A percentile compares a stretch with the other conserved stretches of the same genome.
Conservation (phyloP, 2,888 invertebrate species). For the Axea sp. region DNA sequence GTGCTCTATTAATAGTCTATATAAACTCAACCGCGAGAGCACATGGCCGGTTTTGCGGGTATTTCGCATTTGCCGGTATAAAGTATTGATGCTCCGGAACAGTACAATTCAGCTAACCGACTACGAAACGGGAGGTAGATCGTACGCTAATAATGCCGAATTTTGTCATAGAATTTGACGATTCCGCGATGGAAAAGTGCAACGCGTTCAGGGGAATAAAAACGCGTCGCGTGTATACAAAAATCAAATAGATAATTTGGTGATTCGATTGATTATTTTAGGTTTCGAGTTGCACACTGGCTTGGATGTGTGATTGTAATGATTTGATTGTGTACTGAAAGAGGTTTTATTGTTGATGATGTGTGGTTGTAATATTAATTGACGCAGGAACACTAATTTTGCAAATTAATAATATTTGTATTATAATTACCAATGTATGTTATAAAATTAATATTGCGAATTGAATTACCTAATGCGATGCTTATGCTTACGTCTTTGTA, state of each 20-base stretch:
- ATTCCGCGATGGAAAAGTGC: conserved; percentile 32
- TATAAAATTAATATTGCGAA: no score
- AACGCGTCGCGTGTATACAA: conserved; percentile 13
- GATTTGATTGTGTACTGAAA: background rate
- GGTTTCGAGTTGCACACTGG: conserved; percentile 1
- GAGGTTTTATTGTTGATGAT: background rate
- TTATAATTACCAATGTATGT: no score
- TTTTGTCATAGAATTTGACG: conserved; percentile 57
- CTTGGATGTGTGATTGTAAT: background rate
- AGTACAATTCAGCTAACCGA: conserved; percentile 58
- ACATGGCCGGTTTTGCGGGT: conserved; percentile 72
- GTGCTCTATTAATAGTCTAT: conserved; percentile 74
- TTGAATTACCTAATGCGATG: no score
- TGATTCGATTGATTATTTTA: conserved; percentile 37
- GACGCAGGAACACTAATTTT: no score
- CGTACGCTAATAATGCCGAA: conserved; percentile 56
- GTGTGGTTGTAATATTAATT: background rate
- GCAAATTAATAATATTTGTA: no score
- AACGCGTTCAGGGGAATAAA: conserved; percentile 15
- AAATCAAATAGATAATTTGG: conserved; percentile 21
- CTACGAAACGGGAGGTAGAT: conserved; percentile 45
- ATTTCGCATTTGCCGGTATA: conserved; percentile 73
- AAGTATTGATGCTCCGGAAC: conserved; percentile 71
- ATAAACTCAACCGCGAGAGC: conserved; percentile 71
- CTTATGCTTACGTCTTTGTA: no score